A percentile compares a stretch with the other conserved stretches of the same genome.
phyloP scores from a whole-genome alignment of 2,113 vertebrate species.

The Tenebrosternarchus preto region DNA sequence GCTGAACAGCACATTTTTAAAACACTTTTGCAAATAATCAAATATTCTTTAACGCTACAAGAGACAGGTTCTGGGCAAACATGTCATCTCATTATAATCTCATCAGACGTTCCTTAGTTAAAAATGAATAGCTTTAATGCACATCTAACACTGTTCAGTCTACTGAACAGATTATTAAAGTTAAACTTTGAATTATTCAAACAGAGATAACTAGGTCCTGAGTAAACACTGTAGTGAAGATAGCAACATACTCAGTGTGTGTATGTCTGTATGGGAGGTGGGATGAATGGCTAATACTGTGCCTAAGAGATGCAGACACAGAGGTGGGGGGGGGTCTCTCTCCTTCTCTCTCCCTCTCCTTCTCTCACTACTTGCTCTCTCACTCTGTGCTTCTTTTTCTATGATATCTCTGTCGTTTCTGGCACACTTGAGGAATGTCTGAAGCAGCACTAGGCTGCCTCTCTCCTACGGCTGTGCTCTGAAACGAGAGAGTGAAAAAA shows the following conservation, averaged over 20 bases:
- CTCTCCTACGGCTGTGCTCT: constrained; percentile 83
- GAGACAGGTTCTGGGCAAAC: too few relatives aligned
- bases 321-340: neutral
- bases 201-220: neutral
- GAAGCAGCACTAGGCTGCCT: constrained; percentile 80
- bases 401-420: constrained; percentile 74
- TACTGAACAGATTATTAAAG: neutral
- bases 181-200: neutral
- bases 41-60: too few relatives aligned
- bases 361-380: too few relatives aligned
- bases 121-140: neutral
- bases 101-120: too few relatives aligned
- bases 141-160: neutral
- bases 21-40: too few relatives aligned
- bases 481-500: constrained; percentile 78
- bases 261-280: neutral
- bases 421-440: constrained; percentile 94
- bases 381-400: constrained; percentile 63
- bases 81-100: too few relatives aligned
- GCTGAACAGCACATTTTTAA: too few relatives aligned
- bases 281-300: neutral
- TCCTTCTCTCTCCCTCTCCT: neutral
- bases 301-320: neutral
- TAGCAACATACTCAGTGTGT: neutral
- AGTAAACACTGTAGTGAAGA: neutral